Evolutionary conservation across 2,113 vertebrate genomes (phyloP).

Genomic region (Heterochromis multidens): DNA sequence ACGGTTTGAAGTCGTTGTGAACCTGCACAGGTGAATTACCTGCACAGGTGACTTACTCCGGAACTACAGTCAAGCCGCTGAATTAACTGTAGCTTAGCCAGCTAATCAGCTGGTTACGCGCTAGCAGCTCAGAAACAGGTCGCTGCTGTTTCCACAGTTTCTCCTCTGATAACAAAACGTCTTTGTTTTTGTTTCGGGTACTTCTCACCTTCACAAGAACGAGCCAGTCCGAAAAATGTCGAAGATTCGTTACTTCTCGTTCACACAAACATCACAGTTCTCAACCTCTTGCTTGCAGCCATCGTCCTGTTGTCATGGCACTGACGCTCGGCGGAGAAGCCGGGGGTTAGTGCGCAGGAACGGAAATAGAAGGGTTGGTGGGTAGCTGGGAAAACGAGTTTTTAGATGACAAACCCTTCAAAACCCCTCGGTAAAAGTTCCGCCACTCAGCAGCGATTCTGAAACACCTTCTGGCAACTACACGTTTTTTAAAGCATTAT

Average conservation of each 20-base stretch:
- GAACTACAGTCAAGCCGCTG: slow-evolving; percentile 6
- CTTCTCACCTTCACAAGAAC: slow-evolving; percentile 24
- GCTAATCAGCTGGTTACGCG: slow-evolving; percentile 41
- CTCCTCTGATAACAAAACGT: background rate
- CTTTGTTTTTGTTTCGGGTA: accelerated
- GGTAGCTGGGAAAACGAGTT: slow-evolving; percentile 34
- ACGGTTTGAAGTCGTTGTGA: background rate
- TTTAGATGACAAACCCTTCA: background rate
- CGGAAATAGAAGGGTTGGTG: background rate
- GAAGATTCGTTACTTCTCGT: background rate
- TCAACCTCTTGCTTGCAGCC: slow-evolving; percentile 34
- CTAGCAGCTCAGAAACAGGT: background rate
- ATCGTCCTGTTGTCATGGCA: slow-evolving; percentile 80
- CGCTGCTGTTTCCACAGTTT: background rate
- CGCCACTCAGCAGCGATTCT: no score
- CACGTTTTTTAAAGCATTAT: background rate
- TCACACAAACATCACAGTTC: slow-evolving; percentile 57
- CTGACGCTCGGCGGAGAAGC: slow-evolving; percentile 55
- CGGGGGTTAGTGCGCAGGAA: slow-evolving; percentile 36
- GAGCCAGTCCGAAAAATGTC: background rate
- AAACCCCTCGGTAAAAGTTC: no score
- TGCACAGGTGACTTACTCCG: background rate
- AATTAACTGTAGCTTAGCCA: slow-evolving; percentile 52
- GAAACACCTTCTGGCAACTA: background rate
- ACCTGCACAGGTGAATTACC: background rate